Evolutionary conservation across 2,888 invertebrate genomes (phyloP), one percentile per base, ranked within the genome.

Genomic region (Hyles lineata): DNA sequence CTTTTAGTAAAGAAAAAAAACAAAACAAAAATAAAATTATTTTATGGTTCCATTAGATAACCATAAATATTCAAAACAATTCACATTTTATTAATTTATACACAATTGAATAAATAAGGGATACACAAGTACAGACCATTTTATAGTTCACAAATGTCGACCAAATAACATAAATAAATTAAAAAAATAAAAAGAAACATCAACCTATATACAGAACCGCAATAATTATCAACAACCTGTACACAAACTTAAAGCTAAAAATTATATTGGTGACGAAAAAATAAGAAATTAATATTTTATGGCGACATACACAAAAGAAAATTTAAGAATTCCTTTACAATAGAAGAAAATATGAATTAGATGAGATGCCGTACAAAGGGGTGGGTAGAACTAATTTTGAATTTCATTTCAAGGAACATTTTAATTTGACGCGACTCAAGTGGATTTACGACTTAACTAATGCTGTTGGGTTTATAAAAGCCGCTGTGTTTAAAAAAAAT

Each of bases 221-320:
- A 5, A 67, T 23, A 67, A 67, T 67, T 23, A 23, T 23, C 67
- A 50, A 67, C 50, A 50, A 50, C 23, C 67, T 67, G 67, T 67
- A 50, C 15, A 23, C 17, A 23, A 50, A 67, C 67, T 63, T 63
- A 63, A 63, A 9, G 15, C 63, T 63, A 61, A 62, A 43, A 55
- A 67, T 21, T 6, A 67, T 23, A 21, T 23, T 35, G 67, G 50
- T 50, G 67, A 43, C 67, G 17, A 67, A 67, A 67, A 23, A 50
- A 21, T 17, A 67, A 60, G 2, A 67, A 35, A 15, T 35, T 8
- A 17, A 32, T 17, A 32, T 29, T 4, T n/a, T 55, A 55, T 55
- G 55, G 55, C 55, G 55, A 55, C 52, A 55, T n/a, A 7, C 8
- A 19, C n/a, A n/a, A 55, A 52, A 19, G 8, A 52, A n/a, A 3